Conservation (phyloP, 2,888 invertebrate genomes). For the Metellina segmentata region DNA sequence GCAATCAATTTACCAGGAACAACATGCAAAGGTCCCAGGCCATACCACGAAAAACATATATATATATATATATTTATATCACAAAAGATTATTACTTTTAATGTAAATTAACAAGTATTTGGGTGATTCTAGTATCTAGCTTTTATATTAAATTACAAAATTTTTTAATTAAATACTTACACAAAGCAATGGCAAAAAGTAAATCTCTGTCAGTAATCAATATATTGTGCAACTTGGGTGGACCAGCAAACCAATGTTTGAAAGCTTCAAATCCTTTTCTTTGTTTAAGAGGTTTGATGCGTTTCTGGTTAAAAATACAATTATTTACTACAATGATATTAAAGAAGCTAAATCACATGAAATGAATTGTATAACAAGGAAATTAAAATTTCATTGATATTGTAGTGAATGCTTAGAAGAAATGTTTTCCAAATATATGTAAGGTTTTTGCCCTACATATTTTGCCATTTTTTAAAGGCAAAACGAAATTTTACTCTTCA, state of each 20-base stretch:
- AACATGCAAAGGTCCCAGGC: too few relatives aligned
- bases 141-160: neutral
- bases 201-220: constrained; percentile 81
- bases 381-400: too few relatives aligned
- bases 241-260: constrained; percentile 80
- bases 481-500: too few relatives aligned
- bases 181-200: constrained; percentile 82
- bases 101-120: neutral
- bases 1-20: too few relatives aligned
- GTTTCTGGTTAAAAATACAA: constrained; percentile 60
- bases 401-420: too few relatives aligned
- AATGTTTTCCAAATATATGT: too few relatives aligned
- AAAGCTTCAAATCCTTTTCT: constrained; percentile 73
- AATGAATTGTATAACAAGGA: too few relatives aligned
- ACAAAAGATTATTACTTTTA: too few relatives aligned
- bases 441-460: too few relatives aligned
- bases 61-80: too few relatives aligned
- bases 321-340: neutral
- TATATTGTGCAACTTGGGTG: constrained; percentile 81
- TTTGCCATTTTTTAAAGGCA: too few relatives aligned
- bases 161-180: constrained; percentile 79
- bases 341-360: neutral
- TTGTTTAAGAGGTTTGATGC: constrained; percentile 75
- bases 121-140: neutral
- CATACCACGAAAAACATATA: too few relatives aligned